phyloP scores from a whole-genome alignment of 2,113 vertebrate species.

The Erythrocercus mccallii region DNA sequence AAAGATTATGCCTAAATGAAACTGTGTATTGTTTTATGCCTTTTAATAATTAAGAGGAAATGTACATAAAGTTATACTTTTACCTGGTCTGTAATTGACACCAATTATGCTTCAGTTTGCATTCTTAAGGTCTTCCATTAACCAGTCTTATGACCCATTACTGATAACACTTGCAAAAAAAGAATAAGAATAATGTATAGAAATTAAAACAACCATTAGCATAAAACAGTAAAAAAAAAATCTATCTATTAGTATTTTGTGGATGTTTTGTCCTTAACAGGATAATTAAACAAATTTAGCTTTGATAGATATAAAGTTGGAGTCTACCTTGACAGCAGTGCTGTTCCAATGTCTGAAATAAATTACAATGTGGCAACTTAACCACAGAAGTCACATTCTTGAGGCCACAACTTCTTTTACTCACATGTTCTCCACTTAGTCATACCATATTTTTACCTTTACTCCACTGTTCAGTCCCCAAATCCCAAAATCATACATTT shows the following conservation, averaged over 20 bases:
- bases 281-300: background rate
- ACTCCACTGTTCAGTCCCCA: background rate
- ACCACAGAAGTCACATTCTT: background rate
- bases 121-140: background rate
- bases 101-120: background rate
- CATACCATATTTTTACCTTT: background rate
- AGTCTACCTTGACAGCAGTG: background rate
- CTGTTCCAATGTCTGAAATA: background rate
- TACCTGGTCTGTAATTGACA: background rate
- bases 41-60: background rate
- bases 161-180: background rate
- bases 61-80: background rate
- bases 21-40: background rate
- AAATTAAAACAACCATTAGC: background rate
- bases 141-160: background rate
- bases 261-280: background rate
- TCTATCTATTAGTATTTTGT: background rate
- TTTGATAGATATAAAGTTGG: background rate
- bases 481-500: background rate
- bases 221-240: background rate
- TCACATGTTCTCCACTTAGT: background rate
- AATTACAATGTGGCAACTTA: background rate
- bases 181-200: background rate
- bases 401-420: accelerated
- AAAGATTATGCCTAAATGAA: background rate